Percentiles rank a stretch among this genome's conserved stretches.
phyloP scores from a whole-genome alignment of 2,888 invertebrate species.

The Lochmaea crataegi region DNA sequence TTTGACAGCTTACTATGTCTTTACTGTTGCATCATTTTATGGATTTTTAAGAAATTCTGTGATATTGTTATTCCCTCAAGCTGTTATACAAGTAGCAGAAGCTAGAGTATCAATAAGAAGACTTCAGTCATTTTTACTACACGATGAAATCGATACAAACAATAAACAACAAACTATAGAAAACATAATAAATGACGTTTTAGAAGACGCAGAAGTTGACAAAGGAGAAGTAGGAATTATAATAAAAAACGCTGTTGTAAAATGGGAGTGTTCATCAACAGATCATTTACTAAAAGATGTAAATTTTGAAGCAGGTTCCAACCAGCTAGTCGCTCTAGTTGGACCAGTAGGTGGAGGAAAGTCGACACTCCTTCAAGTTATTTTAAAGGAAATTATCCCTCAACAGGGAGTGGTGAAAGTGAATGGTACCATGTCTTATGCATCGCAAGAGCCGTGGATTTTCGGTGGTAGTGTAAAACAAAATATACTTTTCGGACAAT shows the following conservation, averaged over 20 bases:
- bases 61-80: constrained; percentile 74
- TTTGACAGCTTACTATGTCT: constrained; percentile 74
- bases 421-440: constrained; percentile 54
- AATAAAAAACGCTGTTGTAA: constrained; percentile 39
- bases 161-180: not conserved
- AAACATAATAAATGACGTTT: not conserved
- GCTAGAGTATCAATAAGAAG: constrained; percentile 47
- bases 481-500: constrained; percentile 89
- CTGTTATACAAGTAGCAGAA: constrained; percentile 79
- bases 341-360: constrained; percentile 76
- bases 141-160: constrained; percentile 48
- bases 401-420: constrained; percentile 66
- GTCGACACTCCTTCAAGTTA: constrained; percentile 67
- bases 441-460: constrained; percentile 88
- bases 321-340: constrained; percentile 64
- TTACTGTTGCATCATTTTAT: constrained; percentile 81
- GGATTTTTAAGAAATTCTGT: constrained; percentile 75
- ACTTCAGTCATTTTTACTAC: constrained; percentile 71
- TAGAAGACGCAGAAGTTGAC: not conserved
- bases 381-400: constrained; percentile 78
- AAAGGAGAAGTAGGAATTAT: constrained; percentile 15
- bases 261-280: constrained; percentile 39
- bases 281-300: constrained; percentile 42
- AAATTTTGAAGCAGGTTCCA: constrained; percentile 33
- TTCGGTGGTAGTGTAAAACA: constrained; percentile 86